These are phyloP conservation scores for Augochlorella aurata DNA, from an alignment of 2,888 invertebrate species.

Conservation along the genomic window DNA sequence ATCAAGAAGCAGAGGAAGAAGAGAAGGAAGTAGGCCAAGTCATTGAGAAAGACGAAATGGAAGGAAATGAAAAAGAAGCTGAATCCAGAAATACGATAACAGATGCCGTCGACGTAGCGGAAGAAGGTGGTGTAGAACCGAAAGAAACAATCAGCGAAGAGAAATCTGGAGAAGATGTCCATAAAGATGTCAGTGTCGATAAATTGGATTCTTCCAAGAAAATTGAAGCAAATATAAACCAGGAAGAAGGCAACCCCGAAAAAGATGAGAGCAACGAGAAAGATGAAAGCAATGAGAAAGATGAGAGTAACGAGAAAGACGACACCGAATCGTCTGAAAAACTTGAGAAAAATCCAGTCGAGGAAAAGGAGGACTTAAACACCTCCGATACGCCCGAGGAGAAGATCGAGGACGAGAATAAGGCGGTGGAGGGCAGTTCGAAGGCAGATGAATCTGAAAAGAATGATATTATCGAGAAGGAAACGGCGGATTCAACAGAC, in stretches of 20 bases:
- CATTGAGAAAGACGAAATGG: constrained; percentile 13
- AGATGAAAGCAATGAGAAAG: background rate
- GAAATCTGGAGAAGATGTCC: background rate
- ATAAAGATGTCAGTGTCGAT: background rate
- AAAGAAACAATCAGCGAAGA: background rate
- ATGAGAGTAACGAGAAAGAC: background rate
- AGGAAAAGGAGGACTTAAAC: background rate
- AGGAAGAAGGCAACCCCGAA: background rate
- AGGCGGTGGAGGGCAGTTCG: background rate
- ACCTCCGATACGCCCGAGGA: background rate
- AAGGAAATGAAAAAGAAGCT: background rate
- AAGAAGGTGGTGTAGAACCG: constrained; percentile 9
- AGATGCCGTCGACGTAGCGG: background rate
- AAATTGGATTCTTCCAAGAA: background rate
- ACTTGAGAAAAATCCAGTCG: background rate
- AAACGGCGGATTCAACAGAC: background rate
- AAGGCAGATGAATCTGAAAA: background rate
- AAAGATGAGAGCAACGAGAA: background rate
- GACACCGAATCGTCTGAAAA: background rate
- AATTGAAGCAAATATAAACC: background rate
- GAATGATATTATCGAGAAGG: background rate
- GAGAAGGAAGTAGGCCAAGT: background rate
- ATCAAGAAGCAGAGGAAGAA: constrained; percentile 2
- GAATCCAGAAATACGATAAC: background rate
- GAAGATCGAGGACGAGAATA: background rate